Percentiles rank a stretch among this genome's conserved stretches.
Evolutionary conservation across 2,113 vertebrate species (phyloP).

Genomic region (Colaptes auratus): DNA sequence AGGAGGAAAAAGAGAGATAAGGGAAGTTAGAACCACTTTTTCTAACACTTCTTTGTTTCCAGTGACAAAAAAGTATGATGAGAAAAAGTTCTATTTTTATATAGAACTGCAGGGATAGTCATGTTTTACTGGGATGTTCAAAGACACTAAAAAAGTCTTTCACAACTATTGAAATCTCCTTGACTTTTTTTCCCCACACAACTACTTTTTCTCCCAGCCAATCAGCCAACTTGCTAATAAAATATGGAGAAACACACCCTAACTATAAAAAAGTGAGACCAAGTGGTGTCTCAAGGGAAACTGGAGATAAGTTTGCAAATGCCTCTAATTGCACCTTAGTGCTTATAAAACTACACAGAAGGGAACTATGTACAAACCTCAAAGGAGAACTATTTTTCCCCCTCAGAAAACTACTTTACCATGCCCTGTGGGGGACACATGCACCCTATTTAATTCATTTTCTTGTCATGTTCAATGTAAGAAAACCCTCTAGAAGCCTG

Average conservation of each 20-base stretch:
- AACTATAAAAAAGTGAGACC: neutral
- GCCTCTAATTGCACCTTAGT: constrained; percentile 6
- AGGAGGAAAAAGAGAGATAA: neutral
- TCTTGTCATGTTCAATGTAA: neutral
- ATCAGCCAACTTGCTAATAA: neutral
- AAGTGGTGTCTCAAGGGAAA: constrained; percentile 28
- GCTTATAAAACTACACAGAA: neutral
- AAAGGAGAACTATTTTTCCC: neutral
- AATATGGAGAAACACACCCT: neutral
- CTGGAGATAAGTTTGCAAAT: constrained; percentile 20
- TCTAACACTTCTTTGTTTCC: neutral
- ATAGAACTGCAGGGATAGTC: neutral
- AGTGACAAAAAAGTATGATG: neutral
- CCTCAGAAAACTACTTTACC: neutral
- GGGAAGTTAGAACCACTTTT: neutral
- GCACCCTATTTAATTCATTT: neutral
- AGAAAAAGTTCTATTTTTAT: neutral
- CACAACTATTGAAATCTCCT: neutral
- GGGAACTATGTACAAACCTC: neutral
- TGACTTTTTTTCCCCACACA: neutral
- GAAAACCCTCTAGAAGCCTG: neutral
- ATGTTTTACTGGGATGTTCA: neutral
- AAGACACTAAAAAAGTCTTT: neutral
- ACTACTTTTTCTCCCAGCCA: neutral
- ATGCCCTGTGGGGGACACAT: neutral